These are phyloP conservation scores for Arremon brunneinucha DNA, from an alignment of 2,797 vertebrate species.

Conservation along the genomic window DNA sequence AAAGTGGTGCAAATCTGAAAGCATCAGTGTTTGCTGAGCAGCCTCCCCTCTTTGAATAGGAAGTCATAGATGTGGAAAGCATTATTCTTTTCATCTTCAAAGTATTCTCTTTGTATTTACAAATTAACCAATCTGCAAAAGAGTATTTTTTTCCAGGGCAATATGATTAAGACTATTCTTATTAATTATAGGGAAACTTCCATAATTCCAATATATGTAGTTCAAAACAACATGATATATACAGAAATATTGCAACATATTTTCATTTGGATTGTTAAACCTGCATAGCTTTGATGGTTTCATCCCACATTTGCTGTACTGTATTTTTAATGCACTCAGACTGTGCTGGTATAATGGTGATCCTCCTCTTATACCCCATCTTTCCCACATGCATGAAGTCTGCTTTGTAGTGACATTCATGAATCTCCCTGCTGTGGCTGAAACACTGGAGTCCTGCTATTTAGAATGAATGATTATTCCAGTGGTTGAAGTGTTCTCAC, in stretches of 20 bases:
- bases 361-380: conserved; percentile 27
- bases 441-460: conserved; percentile 42
- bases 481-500: conserved; percentile 46
- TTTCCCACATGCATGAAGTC: conserved; percentile 43
- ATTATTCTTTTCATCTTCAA: conserved; percentile 46
- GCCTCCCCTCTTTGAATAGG: not conserved
- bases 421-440: conserved; percentile 52
- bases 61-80: not conserved
- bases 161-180: not conserved
- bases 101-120: conserved; percentile 22
- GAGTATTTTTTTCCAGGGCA: not conserved
- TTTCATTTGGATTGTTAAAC: conserved; percentile 58
- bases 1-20: conserved; percentile 3
- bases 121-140: conserved; percentile 9
- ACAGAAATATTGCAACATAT: not conserved
- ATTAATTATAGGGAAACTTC: not conserved
- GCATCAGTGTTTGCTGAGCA: not conserved
- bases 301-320: conserved; percentile 52
- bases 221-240: not conserved
- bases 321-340: conserved; percentile 57
- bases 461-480: conserved; percentile 51
- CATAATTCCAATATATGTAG: not conserved
- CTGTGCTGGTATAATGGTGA: conserved; percentile 46
- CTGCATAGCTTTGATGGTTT: conserved; percentile 46
- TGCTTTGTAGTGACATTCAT: conserved; percentile 68